These are phyloP conservation scores for Nannobrachium achirus DNA, from an alignment of 2,113 vertebrate genomes.

Conservation along the genomic window DNA sequence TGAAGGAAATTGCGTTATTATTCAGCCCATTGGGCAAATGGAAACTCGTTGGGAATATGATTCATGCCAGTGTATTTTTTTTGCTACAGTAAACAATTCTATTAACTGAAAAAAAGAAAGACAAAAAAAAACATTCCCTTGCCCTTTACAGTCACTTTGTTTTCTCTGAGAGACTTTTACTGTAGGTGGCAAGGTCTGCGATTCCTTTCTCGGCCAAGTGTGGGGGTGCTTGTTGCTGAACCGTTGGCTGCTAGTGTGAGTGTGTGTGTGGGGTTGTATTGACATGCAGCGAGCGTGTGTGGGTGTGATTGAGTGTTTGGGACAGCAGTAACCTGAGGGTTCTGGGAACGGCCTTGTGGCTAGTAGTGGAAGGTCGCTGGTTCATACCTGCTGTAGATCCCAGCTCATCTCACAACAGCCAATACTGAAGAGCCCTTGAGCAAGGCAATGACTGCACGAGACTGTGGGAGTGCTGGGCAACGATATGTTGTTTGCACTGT, in stretches of 20 bases:
- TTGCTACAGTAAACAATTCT: constrained; percentile 54
- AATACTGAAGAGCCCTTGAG: neutral
- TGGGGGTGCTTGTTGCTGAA: neutral
- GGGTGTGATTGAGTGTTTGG: neutral
- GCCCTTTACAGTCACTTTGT: constrained; percentile 29
- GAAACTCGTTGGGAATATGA: constrained; percentile 44
- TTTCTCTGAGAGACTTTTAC: constrained; percentile 30
- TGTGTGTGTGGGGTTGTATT: neutral
- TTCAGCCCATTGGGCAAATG: constrained; percentile 58
- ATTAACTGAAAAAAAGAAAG: constrained; percentile 4
- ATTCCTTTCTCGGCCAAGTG: constrained; percentile 20
- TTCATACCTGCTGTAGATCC: too few species aligned
- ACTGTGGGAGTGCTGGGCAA: neutral
- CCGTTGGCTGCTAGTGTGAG: neutral
- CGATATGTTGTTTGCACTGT: neutral
- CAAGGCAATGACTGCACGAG: neutral
- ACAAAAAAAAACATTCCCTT: constrained; percentile 7
- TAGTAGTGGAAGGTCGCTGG: too few species aligned
- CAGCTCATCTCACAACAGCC: too few species aligned
- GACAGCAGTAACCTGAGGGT: neutral
- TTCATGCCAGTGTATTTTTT: constrained; percentile 35
- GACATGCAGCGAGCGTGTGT: too few species aligned
- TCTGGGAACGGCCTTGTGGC: neutral
- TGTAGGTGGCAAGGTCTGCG: constrained; percentile 41
- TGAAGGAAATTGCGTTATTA: constrained; percentile 42